phyloP scores from a whole-genome alignment of 1,140 invertebrate species.

The Nasonia vitripennis region DNA sequence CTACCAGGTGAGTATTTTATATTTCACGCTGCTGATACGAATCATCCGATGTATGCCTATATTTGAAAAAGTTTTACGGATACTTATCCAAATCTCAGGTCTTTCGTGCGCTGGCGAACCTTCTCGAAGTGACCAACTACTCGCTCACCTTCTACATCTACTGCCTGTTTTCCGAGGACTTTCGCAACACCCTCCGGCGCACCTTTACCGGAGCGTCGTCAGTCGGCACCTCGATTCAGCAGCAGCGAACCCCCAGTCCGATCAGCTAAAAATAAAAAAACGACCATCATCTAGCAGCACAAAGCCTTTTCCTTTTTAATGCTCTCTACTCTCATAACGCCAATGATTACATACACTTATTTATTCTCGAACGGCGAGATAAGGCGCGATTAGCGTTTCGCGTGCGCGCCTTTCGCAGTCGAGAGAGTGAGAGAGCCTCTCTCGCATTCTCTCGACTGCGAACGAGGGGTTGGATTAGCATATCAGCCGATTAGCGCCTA shows the following conservation, averaged over 20 bases:
- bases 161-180: slow-evolving; percentile 85
- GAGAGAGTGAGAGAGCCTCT: too few species aligned
- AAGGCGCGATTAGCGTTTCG: too few species aligned
- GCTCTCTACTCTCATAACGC: too few species aligned
- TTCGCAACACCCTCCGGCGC: slow-evolving; percentile 81
- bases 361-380: too few species aligned
- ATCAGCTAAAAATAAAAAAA: neutral
- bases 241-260: neutral
- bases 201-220: slow-evolving; percentile 71
- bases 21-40: too few species aligned
- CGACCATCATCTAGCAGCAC: neutral
- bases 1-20: slow-evolving; percentile 76
- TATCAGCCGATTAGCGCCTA: too few species aligned
- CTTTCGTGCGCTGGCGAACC: slow-evolving; percentile 84
- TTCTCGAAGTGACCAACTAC: slow-evolving; percentile 85
- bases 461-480: too few species aligned
- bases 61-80: too few species aligned
- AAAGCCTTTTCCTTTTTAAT: neutral
- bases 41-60: too few species aligned
- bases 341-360: too few species aligned
- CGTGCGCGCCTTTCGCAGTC: too few species aligned
- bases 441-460: too few species aligned
- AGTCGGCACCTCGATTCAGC: neutral
- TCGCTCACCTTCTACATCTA: slow-evolving; percentile 89
- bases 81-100: slow-evolving; percentile 73